Percentiles rank a stretch among this genome's conserved stretches.
phyloP scores from a whole-genome alignment of 2,113 vertebrate genomes.

The Castor canadensis region DNA sequence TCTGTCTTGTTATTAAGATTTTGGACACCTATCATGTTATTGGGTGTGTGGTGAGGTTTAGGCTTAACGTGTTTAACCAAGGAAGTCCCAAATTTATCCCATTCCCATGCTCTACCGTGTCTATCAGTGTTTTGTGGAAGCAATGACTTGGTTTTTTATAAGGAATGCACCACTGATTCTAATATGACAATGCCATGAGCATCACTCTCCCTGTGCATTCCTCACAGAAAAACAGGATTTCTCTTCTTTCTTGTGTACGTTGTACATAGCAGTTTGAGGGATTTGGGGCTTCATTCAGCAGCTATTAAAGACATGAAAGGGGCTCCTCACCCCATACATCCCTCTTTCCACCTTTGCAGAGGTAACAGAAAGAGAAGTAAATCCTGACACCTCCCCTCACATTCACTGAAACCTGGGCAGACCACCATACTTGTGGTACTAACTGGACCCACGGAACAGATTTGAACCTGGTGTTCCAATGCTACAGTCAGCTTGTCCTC shows the following conservation, averaged over 20 bases:
- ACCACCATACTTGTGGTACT: accelerated
- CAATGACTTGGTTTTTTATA: neutral
- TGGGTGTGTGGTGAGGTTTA: too few relatives aligned
- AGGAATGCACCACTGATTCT: neutral
- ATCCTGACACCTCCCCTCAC: neutral
- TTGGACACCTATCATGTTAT: neutral
- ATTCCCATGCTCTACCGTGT: neutral
- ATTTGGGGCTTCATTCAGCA: neutral
- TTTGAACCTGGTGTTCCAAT: neutral
- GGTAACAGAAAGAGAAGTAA: neutral
- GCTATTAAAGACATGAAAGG: neutral
- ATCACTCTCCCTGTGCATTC: neutral
- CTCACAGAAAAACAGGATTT: neutral
- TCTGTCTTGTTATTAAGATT: neutral
- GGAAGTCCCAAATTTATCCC: neutral
- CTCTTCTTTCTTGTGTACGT: neutral
- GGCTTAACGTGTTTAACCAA: neutral
- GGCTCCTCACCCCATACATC: neutral
- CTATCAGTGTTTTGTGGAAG: neutral
- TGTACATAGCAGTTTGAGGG: neutral
- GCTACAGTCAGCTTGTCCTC: neutral
- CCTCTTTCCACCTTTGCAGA: neutral
- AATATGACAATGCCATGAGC: neutral
- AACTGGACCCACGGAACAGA: neutral
- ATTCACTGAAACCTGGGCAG: neutral